Evolutionary conservation across 2,113 vertebrate genomes (phyloP).

Genomic region (Varanus komodoensis): DNA sequence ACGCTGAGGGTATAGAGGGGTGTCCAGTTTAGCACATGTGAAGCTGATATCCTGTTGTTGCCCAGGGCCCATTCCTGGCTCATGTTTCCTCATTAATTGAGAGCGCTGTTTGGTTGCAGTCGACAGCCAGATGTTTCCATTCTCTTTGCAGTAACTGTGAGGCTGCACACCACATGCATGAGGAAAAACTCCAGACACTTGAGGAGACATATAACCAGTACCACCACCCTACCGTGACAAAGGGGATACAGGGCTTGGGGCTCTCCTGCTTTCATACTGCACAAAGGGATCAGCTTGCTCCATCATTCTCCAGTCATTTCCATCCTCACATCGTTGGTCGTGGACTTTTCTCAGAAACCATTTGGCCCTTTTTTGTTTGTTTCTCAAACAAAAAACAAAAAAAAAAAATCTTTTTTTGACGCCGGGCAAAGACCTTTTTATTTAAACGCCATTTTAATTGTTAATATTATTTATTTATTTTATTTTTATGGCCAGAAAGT

Average conservation of each 20-base stretch:
- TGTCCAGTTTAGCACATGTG: slow-evolving; percentile 5
- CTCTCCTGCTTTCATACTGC: not conserved
- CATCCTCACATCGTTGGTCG: not conserved
- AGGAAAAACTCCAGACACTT: slow-evolving; percentile 10
- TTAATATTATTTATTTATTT: no score
- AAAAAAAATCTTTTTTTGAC: no score
- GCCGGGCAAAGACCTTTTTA: no score
- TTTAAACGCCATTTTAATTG: no score
- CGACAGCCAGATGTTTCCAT: slow-evolving; percentile 72
- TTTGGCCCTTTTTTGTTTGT: not conserved
- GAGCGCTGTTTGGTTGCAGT: slow-evolving; percentile 40
- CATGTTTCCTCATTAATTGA: slow-evolving; percentile 72
- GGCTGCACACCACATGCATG: not conserved
- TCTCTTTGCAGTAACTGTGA: not conserved
- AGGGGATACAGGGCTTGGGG: not conserved
- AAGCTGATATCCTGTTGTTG: slow-evolving; percentile 66
- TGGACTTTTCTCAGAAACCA: not conserved
- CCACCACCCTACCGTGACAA: not conserved
- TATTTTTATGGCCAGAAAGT: no score
- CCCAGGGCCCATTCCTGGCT: slow-evolving; percentile 35
- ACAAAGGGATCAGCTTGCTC: not conserved
- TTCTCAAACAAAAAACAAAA: not conserved
- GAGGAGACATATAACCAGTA: not conserved
- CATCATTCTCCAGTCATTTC: not conserved
- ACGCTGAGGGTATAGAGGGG: not conserved